phyloP scores from a whole-genome alignment of 2,113 vertebrate genomes.

The Perccottus glenii region DNA sequence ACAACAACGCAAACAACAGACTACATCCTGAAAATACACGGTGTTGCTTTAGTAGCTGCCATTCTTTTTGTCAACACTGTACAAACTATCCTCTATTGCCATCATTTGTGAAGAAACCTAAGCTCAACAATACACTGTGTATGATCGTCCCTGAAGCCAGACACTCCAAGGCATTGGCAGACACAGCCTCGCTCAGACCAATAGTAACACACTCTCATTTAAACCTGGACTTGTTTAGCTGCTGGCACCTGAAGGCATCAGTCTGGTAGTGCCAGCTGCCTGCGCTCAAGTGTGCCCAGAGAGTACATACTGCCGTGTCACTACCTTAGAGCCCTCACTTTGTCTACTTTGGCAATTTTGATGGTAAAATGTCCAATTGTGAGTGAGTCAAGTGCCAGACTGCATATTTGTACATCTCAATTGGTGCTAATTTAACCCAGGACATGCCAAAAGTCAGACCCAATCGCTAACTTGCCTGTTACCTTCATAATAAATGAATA shows the following conservation, averaged over 20 bases:
- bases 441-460: conserved; percentile 60
- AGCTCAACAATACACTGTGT: conserved; percentile 50
- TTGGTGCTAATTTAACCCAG: conserved; percentile 67
- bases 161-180: conserved; percentile 69
- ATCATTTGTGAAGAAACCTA: conserved; percentile 32
- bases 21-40: no score
- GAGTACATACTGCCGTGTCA: conserved; percentile 62
- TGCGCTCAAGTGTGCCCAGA: conserved; percentile 61
- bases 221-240: conserved; percentile 70
- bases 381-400: conserved; percentile 67
- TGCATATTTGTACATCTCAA: conserved; percentile 77
- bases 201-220: conserved; percentile 50
- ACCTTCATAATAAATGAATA: conserved; percentile 42
- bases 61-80: no score
- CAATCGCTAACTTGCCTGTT: conserved; percentile 59
- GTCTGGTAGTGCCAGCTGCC: conserved; percentile 65
- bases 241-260: conserved; percentile 63
- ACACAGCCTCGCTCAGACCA: conserved; percentile 56
- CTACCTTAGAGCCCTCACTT: conserved; percentile 57
- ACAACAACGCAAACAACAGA: no score
- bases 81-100: conserved; percentile 16
- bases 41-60: no score
- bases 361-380: conserved; percentile 52
- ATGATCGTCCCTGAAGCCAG: conserved; percentile 39
- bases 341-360: conserved; percentile 72